A percentile compares a stretch with the other conserved stretches of the same genome.
Conservation (phyloP, 2,113 vertebrate genomes). For the Aleadryas rufinucha region DNA sequence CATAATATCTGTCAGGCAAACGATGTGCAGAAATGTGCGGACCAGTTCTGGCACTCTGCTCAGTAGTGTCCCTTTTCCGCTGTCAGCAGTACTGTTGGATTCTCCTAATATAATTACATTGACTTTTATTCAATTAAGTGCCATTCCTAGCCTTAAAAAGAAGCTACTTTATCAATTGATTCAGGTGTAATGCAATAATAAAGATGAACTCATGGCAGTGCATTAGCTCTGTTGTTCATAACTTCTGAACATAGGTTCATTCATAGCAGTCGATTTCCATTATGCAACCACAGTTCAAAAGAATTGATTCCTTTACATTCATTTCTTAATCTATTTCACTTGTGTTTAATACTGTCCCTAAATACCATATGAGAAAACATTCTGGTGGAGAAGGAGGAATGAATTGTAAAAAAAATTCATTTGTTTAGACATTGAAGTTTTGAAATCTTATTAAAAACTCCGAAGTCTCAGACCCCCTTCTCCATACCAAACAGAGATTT, state of each 20-base stretch:
- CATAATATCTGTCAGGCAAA: slow-evolving; percentile 81
- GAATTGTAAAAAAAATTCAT: background rate
- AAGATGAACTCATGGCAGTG: slow-evolving; percentile 92
- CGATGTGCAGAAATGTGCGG: slow-evolving; percentile 79
- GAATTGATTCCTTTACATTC: slow-evolving; percentile 79
- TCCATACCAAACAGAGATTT: background rate
- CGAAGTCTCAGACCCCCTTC: background rate
- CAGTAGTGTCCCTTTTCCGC: slow-evolving; percentile 84
- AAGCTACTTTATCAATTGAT: slow-evolving; percentile 99
- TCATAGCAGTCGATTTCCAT: slow-evolving; percentile 84
- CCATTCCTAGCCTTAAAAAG: slow-evolving; percentile 87
- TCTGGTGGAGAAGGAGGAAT: background rate
- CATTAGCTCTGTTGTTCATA: slow-evolving; percentile 90
- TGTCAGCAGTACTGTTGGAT: slow-evolving; percentile 92
- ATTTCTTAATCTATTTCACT: slow-evolving; percentile 80
- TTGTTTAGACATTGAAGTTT: background rate
- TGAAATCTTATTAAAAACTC: background rate
- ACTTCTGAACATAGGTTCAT: slow-evolving; percentile 79
- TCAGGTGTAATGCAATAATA: slow-evolving; percentile 99
- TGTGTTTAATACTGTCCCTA: slow-evolving; percentile 71
- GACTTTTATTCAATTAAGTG: slow-evolving; percentile 99
- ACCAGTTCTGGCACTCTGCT: slow-evolving; percentile 78
- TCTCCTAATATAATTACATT: slow-evolving; percentile 93
- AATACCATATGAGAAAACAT: slow-evolving; percentile 65
- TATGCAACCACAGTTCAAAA: slow-evolving; percentile 81